Percentiles rank a stretch among this genome's conserved stretches.
Conservation (phyloP, 2,797 vertebrate species). For the Ibycter americanus region DNA sequence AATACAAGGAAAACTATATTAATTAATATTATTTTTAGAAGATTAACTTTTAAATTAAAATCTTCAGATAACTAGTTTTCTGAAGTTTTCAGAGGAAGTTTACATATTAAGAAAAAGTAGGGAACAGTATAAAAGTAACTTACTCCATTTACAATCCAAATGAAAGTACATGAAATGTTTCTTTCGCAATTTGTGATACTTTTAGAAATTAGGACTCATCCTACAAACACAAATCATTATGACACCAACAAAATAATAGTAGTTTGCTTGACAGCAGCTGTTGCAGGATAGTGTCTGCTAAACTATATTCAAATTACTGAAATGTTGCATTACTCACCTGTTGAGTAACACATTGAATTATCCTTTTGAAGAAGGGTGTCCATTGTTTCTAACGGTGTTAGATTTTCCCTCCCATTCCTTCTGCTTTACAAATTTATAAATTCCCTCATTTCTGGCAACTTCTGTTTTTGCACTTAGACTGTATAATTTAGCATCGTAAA, state of each 20-base stretch:
- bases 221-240: not conserved
- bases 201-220: not conserved
- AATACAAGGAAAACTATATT: not conserved
- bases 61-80: not conserved
- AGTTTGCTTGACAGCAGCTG: not conserved
- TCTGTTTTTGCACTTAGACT: not conserved
- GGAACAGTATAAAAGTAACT: not conserved
- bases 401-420: not conserved
- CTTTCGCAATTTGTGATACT: not conserved
- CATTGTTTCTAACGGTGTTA: not conserved
- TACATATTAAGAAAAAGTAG: not conserved
- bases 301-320: not conserved
- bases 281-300: not conserved
- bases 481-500: not conserved
- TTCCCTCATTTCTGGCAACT: not conserved
- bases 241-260: not conserved
- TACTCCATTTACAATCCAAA: not conserved
- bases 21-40: conserved; percentile 11
- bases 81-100: not conserved
- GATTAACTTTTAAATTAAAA: not conserved
- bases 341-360: not conserved
- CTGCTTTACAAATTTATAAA: not conserved
- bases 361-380: not conserved
- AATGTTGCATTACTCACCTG: not conserved
- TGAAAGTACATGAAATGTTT: not conserved